phyloP scores from a whole-genome alignment of 2,797 vertebrate genomes.

The Clarias platycephalus region DNA sequence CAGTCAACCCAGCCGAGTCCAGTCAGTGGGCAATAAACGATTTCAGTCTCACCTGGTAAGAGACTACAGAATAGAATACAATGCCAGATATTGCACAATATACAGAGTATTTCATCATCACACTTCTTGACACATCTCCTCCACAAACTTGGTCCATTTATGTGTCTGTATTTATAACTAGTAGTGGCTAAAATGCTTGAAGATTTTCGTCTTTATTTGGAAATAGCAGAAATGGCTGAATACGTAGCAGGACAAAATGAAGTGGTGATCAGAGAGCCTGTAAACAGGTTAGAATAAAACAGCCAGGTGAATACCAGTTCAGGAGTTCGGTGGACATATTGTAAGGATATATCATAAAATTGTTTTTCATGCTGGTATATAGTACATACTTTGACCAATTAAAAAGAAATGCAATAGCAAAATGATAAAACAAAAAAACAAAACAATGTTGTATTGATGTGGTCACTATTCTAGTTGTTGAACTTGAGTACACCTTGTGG shows the following conservation, averaged over 20 bases:
- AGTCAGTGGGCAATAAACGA: conserved; percentile 12
- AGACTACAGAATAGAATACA: background rate
- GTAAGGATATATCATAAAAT: background rate
- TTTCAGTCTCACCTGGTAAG: conserved; percentile 9
- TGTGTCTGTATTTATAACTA: no score
- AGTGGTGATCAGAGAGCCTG: background rate
- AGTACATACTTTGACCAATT: background rate
- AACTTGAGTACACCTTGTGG: background rate
- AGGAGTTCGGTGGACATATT: background rate
- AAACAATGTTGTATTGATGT: background rate
- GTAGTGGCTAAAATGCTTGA: background rate
- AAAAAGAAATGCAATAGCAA: background rate
- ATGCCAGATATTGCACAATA: background rate
- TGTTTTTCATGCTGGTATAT: background rate
- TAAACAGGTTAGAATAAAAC: background rate
- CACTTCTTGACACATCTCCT: background rate
- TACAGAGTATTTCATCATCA: background rate
- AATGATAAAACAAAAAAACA: background rate
- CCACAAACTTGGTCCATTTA: background rate
- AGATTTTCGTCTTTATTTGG: background rate
- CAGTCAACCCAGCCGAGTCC: background rate
- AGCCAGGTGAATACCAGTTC: background rate
- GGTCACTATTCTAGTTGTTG: no score
- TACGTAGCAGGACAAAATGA: background rate
- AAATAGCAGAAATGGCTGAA: background rate